Conservation (phyloP, 2,888 invertebrate species). For the Hetaerina titia region DNA sequence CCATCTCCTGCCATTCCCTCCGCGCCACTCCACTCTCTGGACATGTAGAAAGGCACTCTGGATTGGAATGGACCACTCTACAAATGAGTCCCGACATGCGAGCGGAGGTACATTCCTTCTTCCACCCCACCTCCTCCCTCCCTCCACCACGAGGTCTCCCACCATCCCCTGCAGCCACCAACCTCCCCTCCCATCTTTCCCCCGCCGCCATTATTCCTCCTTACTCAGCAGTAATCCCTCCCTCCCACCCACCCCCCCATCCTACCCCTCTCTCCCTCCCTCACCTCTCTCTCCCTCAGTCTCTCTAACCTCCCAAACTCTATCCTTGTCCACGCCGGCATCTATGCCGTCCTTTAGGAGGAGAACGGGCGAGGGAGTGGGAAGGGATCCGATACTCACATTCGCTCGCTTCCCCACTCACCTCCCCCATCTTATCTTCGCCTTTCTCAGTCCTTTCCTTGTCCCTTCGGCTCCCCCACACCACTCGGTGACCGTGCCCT, state of each 20-base stretch:
- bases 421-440: neutral
- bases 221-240: neutral
- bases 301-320: neutral
- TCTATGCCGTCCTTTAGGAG: neutral
- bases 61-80: slow-evolving; percentile 63
- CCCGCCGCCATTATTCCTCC: neutral
- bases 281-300: neutral
- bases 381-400: neutral
- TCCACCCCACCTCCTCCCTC: neutral
- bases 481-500: neutral
- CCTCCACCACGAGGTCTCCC: neutral
- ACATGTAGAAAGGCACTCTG: slow-evolving; percentile 57
- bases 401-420: too few species aligned
- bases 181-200: neutral
- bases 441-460: neutral
- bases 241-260: neutral
- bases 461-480: neutral
- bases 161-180: neutral
- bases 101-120: neutral
- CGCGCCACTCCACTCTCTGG: slow-evolving; percentile 25
- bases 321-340: neutral
- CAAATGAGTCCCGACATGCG: slow-evolving; percentile 58
- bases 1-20: neutral
- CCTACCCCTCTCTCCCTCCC: neutral
- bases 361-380: neutral